Conservation (phyloP, 2,113 vertebrate species). For the Cygnus atratus region DNA sequence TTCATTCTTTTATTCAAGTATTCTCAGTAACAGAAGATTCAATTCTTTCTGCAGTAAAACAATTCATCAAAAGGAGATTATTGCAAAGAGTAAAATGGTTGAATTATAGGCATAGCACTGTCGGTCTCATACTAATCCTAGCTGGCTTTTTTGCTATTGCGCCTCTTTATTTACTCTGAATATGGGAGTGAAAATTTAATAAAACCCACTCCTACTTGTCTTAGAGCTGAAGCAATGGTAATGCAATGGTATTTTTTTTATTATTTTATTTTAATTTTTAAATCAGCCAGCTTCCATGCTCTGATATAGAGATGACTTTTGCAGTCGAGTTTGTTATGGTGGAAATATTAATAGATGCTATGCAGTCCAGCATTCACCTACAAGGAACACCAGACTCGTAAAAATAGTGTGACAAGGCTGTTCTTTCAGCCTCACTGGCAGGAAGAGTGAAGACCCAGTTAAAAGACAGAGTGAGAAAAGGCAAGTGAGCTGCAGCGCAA, state of each 20-base stretch:
- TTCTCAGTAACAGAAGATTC: neutral
- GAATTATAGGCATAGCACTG: neutral
- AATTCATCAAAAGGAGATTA: neutral
- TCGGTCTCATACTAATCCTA: neutral
- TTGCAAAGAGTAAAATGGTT: neutral
- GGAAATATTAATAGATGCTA: neutral
- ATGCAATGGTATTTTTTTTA: neutral
- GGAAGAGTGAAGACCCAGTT: neutral
- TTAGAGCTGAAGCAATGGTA: neutral
- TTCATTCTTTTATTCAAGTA: neutral
- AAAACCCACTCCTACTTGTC: neutral
- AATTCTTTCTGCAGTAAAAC: neutral
- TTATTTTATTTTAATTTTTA: neutral
- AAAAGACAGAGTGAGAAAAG: neutral
- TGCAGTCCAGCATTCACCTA: neutral
- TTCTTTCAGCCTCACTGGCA: neutral
- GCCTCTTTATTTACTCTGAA: neutral
- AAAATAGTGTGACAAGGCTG: neutral
- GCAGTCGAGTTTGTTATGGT: neutral
- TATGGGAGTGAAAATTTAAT: neutral
- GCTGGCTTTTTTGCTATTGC: neutral
- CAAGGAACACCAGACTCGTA: neutral
- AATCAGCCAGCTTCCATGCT: neutral
- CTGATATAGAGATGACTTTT: neutral
- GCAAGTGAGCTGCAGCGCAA: neutral